A percentile compares a stretch with the other conserved stretches of the same genome.
These are phyloP conservation scores for Trimorus sp. DNA, from an alignment of 2,888 invertebrate genomes.

Conservation along the genomic window DNA sequence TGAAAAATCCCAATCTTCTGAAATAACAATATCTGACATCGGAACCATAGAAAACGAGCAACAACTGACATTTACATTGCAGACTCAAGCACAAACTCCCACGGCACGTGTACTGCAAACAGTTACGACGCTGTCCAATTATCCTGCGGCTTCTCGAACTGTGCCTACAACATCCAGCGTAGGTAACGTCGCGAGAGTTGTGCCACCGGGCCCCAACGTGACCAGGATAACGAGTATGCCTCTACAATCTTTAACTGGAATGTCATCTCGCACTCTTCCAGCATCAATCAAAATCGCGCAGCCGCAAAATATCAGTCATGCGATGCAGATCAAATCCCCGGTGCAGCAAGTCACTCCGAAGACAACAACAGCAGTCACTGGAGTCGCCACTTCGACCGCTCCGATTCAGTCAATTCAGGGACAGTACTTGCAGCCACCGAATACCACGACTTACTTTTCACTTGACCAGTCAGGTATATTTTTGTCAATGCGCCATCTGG, in stretches of 20 bases:
- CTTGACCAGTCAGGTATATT: slow-evolving; percentile 75
- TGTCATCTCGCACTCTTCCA: slow-evolving; percentile 73
- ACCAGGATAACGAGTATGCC: slow-evolving; percentile 79
- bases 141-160: slow-evolving; percentile 76
- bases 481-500: not conserved
- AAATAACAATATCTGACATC: too few species aligned
- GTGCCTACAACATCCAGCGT: slow-evolving; percentile 77
- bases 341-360: slow-evolving; percentile 60
- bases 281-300: slow-evolving; percentile 75
- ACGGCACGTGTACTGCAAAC: slow-evolving; percentile 77
- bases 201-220: slow-evolving; percentile 75
- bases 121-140: slow-evolving; percentile 77
- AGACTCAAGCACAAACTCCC: slow-evolving; percentile 67
- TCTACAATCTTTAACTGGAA: slow-evolving; percentile 76
- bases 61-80: not conserved
- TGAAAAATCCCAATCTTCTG: too few species aligned
- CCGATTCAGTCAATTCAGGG: slow-evolving; percentile 75
- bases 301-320: slow-evolving; percentile 73
- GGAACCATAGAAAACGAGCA: too few species aligned
- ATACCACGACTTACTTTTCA: slow-evolving; percentile 77
- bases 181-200: slow-evolving; percentile 74
- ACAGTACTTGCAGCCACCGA: slow-evolving; percentile 75
- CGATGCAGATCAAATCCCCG: slow-evolving; percentile 77
- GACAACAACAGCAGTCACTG: slow-evolving; percentile 53
- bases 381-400: slow-evolving; percentile 69